phyloP scores from a whole-genome alignment of 2,113 vertebrate genomes.

The Syngnathus typhle region DNA sequence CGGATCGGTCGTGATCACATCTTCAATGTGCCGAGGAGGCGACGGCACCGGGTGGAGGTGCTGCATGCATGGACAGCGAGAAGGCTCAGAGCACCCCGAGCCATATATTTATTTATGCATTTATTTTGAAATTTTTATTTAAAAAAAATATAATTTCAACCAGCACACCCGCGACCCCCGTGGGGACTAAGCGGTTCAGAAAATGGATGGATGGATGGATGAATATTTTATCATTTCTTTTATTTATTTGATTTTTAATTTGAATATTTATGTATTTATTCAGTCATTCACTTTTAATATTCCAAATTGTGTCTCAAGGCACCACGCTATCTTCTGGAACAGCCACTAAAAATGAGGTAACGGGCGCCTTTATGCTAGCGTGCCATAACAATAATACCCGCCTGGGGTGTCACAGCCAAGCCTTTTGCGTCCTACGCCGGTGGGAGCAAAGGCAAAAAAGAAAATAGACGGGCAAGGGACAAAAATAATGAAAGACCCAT shows the following conservation, averaged over 20 bases:
- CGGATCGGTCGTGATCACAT: constrained; percentile 40
- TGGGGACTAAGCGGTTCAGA: too few species aligned
- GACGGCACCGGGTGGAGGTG: not conserved
- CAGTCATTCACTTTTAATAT: too few species aligned
- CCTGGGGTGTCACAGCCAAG: constrained; percentile 47
- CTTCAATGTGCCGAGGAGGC: constrained; percentile 16
- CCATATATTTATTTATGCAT: too few species aligned
- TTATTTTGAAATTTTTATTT: too few species aligned
- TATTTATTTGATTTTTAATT: too few species aligned
- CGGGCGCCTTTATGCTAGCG: constrained; percentile 57
- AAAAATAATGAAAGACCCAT: constrained; percentile 14
- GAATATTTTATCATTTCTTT: too few species aligned
- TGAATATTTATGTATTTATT: too few species aligned
- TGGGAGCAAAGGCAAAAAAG: constrained; percentile 6
- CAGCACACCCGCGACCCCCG: too few species aligned
- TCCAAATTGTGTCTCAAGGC: not conserved
- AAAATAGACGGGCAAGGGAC: not conserved
- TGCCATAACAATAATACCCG: constrained; percentile 56
- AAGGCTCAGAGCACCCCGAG: not conserved
- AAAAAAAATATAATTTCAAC: too few species aligned
- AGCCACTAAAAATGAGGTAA: constrained; percentile 49
- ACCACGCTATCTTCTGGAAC: not conserved
- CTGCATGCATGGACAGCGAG: constrained; percentile 15
- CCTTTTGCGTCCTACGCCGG: not conserved
- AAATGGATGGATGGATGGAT: too few species aligned